Base-by-base conservation (phyloP, 2,797 vertebrate species). In the Poeciliopsis turneri region DNA sequence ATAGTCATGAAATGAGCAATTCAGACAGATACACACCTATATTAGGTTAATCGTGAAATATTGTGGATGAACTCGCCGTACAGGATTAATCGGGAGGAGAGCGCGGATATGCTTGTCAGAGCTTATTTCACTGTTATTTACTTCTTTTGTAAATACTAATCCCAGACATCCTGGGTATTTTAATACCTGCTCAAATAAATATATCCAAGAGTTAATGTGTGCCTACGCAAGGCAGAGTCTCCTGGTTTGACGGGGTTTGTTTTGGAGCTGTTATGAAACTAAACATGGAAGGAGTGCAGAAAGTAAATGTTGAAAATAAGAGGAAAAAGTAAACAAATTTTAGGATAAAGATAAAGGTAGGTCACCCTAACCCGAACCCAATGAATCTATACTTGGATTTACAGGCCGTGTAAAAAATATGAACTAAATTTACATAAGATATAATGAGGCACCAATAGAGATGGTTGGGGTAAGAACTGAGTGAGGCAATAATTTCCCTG, bases 91-190 rank as follows among this genome's bases (percentile, higher is more conserved):
- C 57, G 80, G 46, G 75, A 78, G 76, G 78, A 55, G 66, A 74
- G 75, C 78, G 51, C 70, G 1, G 76, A 79, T 72, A 78, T 41
- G 82, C 55, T 76, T 83, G 84, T 89, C 81, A 70, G 69, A 47
- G 5, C 78, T 78, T 45, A 78, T 82, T 87, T 51, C 61, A 15
- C 72, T 76, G 25, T 39, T 43, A 30, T 33, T 74, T 80, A 3
- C 64, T 85, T 55, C 55, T 77, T 72, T 76, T 76, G 59, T 0
- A n/a, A 47, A 43, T 72, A 9, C 53, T 79, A 45, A 84, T 85
- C 64, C 53, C 15, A 69, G 70, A 79, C 68, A 13, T 68, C 11
- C 45, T 73, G 46, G 51, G 36, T 81, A 47, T 46, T 36, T 46
- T 72, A 45, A 53, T 74, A 61, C 74, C 64, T 4, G 11, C 46